Evolutionary conservation across 2,113 vertebrate species (phyloP).

Genomic region (Chionomys nivalis): DNA sequence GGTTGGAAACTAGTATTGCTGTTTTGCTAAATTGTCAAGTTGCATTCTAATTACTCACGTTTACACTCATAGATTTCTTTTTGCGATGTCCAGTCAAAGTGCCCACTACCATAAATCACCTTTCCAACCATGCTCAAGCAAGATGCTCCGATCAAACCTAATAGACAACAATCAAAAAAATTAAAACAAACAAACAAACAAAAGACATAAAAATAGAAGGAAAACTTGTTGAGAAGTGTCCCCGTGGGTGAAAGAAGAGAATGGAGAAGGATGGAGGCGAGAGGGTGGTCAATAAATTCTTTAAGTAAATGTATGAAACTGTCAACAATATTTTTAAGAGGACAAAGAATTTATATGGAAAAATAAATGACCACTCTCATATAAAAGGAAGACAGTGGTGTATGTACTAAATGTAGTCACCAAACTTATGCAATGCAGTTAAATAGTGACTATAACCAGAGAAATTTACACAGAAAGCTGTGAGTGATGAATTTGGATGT

Average conservation of each 20-base stretch:
- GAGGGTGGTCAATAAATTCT: background rate
- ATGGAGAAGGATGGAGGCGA: too few species aligned
- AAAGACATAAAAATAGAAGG: background rate
- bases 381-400: background rate
- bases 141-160: background rate
- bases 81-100: background rate
- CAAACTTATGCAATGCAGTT: background rate
- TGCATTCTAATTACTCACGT: background rate
- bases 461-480: background rate
- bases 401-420: background rate
- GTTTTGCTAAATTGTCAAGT: background rate
- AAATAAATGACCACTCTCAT: background rate
- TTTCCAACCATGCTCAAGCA: background rate
- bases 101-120: background rate
- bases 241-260: fast-evolving
- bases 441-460: background rate
- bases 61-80: background rate
- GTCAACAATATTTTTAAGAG: background rate
- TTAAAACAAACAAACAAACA: background rate
- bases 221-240: too few species aligned
- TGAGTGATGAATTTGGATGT: background rate
- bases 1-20: too few species aligned
- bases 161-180: background rate
- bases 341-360: background rate
- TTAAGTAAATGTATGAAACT: background rate